Evolutionary conservation across 2,113 vertebrate species (phyloP).

Genomic region (Sapajus apella): DNA sequence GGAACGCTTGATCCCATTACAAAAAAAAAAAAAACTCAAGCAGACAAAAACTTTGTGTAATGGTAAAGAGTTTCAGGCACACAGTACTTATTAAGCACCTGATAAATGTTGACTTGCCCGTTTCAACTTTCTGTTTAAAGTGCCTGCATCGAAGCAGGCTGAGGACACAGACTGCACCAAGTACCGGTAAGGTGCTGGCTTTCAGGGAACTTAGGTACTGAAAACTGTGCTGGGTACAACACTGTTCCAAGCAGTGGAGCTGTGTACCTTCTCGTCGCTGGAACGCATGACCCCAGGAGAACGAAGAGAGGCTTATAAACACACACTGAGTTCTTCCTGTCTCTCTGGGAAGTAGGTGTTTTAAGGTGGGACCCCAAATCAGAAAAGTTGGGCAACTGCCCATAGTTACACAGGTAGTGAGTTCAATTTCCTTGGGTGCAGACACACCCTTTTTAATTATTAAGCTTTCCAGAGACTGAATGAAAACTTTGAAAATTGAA

Average conservation of each 20-base stretch:
- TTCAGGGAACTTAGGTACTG: background rate
- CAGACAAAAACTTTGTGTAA: background rate
- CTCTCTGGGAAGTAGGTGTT: background rate
- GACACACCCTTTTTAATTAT: background rate
- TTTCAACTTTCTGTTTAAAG: background rate
- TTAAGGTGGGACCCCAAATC: background rate
- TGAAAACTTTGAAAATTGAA: background rate
- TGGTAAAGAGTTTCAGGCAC: background rate
- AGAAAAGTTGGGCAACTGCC: background rate
- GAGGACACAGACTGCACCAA: background rate
- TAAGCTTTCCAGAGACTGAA: background rate
- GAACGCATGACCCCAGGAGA: background rate
- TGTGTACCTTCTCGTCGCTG: background rate
- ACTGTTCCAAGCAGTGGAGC: background rate
- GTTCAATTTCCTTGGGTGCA: background rate
- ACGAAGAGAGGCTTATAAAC: background rate
- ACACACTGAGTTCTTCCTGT: background rate
- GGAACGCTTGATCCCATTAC: background rate
- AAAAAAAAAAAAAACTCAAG: background rate
- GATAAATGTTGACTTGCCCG: background rate
- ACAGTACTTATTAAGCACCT: background rate
- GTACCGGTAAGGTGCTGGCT: fast-evolving
- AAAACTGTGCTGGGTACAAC: background rate
- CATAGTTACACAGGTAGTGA: background rate
- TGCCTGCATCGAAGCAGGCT: background rate